phyloP scores from a whole-genome alignment of 2,113 vertebrate genomes.

The Ciconia boyciana region DNA sequence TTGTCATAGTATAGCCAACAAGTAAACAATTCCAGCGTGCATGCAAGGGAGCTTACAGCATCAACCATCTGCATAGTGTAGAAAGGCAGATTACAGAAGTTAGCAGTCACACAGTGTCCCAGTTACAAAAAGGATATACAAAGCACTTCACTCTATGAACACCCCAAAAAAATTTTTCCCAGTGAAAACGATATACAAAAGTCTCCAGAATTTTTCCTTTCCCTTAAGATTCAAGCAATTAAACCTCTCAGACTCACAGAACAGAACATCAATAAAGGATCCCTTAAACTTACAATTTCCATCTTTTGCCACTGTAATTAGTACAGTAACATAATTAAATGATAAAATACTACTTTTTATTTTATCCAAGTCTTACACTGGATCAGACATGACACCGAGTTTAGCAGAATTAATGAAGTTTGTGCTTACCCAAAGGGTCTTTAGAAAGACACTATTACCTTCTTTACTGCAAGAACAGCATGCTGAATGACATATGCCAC shows the following conservation, averaged over 20 bases:
- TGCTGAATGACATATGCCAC: neutral
- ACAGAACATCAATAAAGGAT: neutral
- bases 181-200: neutral
- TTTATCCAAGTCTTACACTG: neutral
- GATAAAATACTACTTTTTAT: neutral
- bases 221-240: neutral
- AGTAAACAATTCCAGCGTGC: neutral
- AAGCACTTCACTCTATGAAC: neutral
- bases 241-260: neutral
- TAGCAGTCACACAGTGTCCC: neutral
- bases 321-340: neutral
- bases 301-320: neutral
- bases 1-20: neutral
- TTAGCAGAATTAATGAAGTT: neutral
- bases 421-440: neutral
- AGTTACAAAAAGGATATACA: neutral
- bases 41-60: neutral
- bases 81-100: neutral
- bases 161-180: neutral
- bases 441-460: neutral
- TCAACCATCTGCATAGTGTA: neutral
- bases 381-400: neutral
- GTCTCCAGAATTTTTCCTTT: neutral
- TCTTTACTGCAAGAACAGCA: neutral
- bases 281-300: neutral